phyloP scores from a whole-genome alignment of 2,888 invertebrate genomes.

The Gari tellinella region DNA sequence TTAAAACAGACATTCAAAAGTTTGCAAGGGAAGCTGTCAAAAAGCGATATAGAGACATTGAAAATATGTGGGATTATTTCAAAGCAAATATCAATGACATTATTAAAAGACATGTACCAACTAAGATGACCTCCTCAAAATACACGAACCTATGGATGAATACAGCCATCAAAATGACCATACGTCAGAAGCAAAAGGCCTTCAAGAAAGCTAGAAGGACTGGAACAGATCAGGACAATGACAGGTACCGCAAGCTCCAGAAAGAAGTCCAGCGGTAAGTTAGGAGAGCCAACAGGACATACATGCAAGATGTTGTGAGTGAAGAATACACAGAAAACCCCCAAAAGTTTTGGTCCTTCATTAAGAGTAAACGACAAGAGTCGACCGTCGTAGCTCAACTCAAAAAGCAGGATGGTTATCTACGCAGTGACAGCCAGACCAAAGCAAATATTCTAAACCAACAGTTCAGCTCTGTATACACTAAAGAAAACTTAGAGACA shows the following conservation, averaged over 20 bases:
- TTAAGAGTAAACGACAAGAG: conserved; percentile 52
- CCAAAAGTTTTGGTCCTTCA: conserved; percentile 45
- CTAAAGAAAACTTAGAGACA: conserved; percentile 23
- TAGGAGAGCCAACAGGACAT: conserved; percentile 14
- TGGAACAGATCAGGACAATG: conserved; percentile 1
- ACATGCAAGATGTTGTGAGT: conserved; percentile 29
- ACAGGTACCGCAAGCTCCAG: conserved; percentile 22
- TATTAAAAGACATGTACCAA: conserved; percentile 14
- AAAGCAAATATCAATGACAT: no score
- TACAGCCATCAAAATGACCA: conserved; percentile 13
- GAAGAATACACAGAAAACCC: conserved; percentile 12
- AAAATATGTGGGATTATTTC: no score
- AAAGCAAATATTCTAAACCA: conserved; percentile 52
- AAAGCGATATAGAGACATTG: no score
- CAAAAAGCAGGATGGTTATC: conserved; percentile 42
- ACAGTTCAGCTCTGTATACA: conserved; percentile 49
- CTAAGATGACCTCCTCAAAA: conserved; percentile 27
- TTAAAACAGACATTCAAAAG: conserved; percentile 2
- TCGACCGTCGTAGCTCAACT: conserved; percentile 39
- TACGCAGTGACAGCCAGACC: conserved; percentile 34
- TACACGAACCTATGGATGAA: conserved; percentile 29
- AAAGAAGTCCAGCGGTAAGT: conserved; percentile 15
- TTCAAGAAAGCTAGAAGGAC: conserved; percentile 15
- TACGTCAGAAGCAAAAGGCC: conserved; percentile 20
- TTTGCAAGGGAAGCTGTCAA: no score